Evolutionary conservation across 2,113 vertebrate species (phyloP).

Genomic region (Myotis lucifugus): DNA sequence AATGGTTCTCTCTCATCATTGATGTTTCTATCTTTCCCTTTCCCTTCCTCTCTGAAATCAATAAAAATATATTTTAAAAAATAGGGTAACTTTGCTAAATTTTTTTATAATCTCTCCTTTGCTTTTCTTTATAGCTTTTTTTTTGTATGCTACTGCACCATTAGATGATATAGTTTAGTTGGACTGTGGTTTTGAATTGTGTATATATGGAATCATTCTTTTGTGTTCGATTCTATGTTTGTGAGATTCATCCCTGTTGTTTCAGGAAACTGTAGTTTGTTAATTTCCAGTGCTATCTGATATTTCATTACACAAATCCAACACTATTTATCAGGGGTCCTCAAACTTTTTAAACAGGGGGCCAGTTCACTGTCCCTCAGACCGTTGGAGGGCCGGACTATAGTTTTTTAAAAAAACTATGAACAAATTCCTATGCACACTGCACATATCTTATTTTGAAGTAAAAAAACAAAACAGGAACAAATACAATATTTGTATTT

Average conservation of each 20-base stretch:
- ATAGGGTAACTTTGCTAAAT: neutral
- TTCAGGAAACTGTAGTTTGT: neutral
- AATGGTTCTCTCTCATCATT: no score
- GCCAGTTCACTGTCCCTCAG: no score
- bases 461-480: no score
- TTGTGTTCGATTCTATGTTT: neutral
- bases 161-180: neutral
- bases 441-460: no score
- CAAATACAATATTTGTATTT: no score
- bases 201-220: neutral
- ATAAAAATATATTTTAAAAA: no score
- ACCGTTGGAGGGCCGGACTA: no score
- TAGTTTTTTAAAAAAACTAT: no score
- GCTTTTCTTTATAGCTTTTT: neutral
- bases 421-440: no score
- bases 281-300: neutral
- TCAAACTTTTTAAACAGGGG: no score
- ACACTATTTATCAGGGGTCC: neutral
- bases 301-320: neutral
- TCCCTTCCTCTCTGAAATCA: no score
- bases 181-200: neutral
- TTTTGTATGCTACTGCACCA: neutral
- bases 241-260: neutral
- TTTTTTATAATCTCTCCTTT: neutral
- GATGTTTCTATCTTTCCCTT: no score